Evolutionary conservation across 2,797 vertebrate genomes (phyloP).

Genomic region (Calcarius lapponicus): DNA sequence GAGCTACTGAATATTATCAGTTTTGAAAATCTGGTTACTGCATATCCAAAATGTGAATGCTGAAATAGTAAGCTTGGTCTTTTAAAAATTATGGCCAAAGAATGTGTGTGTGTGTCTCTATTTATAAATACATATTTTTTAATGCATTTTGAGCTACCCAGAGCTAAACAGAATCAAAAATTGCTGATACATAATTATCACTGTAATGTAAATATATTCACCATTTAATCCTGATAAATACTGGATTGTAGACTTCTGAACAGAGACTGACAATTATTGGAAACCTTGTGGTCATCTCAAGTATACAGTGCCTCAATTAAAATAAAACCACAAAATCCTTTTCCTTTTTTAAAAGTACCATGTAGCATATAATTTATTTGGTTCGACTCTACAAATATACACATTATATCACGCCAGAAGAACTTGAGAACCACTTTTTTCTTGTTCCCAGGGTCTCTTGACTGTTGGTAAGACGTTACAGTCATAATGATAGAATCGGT

Average conservation of each 20-base stretch:
- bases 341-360: slow-evolving; percentile 9
- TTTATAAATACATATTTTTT: neutral
- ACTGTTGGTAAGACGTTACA: slow-evolving; percentile 17
- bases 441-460: slow-evolving; percentile 53
- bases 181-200: slow-evolving; percentile 22
- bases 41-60: neutral
- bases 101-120: neutral
- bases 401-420: slow-evolving; percentile 44
- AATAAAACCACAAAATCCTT: slow-evolving; percentile 8
- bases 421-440: slow-evolving; percentile 55
- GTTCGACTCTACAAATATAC: slow-evolving; percentile 16
- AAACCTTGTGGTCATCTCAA: slow-evolving; percentile 33
- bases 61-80: neutral
- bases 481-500: slow-evolving; percentile 43
- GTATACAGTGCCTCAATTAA: slow-evolving; percentile 41
- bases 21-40: neutral
- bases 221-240: slow-evolving; percentile 54
- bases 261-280: slow-evolving; percentile 41
- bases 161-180: slow-evolving; percentile 24
- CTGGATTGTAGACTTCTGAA: slow-evolving; percentile 27
- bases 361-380: slow-evolving; percentile 59
- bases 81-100: neutral
- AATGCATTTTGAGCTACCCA: slow-evolving; percentile 18
- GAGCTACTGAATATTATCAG: neutral
- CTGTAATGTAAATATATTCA: slow-evolving; percentile 45